phyloP scores from a whole-genome alignment of 1,140 invertebrate species.

The honey bee (Apis mellifera) region DNA sequence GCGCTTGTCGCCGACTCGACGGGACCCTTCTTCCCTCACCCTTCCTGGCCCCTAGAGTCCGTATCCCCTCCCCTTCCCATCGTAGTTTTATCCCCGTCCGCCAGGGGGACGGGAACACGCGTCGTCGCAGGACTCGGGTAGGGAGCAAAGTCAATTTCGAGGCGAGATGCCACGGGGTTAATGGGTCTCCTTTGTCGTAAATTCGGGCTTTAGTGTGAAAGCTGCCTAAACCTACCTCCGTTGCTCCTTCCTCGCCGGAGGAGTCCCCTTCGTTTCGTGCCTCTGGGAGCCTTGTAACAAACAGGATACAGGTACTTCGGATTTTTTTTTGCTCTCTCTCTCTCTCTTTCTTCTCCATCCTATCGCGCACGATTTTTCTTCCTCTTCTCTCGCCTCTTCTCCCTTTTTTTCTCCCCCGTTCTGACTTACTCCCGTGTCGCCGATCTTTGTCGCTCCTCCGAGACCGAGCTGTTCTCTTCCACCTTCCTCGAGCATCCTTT shows the following conservation, averaged over 20 bases:
- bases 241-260: conserved; percentile 32
- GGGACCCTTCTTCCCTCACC: not conserved
- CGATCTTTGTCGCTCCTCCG: not conserved
- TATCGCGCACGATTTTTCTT: conserved; percentile 5
- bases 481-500: not conserved
- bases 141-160: conserved; percentile 62
- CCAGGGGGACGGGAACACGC: conserved; percentile 43
- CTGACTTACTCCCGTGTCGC: conserved; percentile 9
- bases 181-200: conserved; percentile 67
- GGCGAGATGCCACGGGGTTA: conserved; percentile 54
- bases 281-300: conserved; percentile 56
- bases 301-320: conserved; percentile 69
- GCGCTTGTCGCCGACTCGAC: conserved; percentile 22
- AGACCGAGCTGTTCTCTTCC: not conserved
- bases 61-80: not conserved
- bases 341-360: not conserved
- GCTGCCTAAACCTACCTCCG: conserved; percentile 54
- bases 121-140: conserved; percentile 38
- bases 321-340: not conserved
- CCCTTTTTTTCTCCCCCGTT: not conserved
- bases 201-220: conserved; percentile 63
- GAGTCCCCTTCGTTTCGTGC: conserved; percentile 26
- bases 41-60: not conserved
- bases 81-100: not conserved
- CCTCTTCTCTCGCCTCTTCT: not conserved